Conservation (phyloP, 37 sponge, comb jelly and placozoan genomes). For the Halisarca cf. caerulea region DNA sequence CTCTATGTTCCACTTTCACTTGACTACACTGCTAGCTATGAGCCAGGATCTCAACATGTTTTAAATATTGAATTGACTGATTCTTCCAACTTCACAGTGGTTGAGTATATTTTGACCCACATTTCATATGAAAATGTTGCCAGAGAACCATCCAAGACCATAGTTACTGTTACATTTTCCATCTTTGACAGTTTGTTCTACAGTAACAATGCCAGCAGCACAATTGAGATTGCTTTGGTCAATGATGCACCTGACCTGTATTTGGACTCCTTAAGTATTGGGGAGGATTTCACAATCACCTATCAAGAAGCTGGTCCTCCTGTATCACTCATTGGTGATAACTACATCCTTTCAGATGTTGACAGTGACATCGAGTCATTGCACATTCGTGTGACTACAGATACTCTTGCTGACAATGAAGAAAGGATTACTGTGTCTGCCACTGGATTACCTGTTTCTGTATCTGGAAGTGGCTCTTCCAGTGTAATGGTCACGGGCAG, state of each 20-base stretch:
- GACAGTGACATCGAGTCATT: neutral
- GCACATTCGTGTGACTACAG: conserved; percentile 3
- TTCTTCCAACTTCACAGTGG: conserved; percentile 9
- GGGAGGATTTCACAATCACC: neutral
- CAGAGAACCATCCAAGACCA: neutral
- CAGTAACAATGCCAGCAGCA: conserved; percentile 34
- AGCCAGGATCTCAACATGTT: neutral
- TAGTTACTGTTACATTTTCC: conserved; percentile 2
- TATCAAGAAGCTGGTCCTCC: conserved; percentile 48
- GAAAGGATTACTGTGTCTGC: neutral
- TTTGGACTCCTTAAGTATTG: conserved; percentile 35
- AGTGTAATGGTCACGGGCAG: neutral
- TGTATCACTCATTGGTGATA: neutral
- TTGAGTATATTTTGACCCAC: conserved; percentile 28
- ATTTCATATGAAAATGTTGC: conserved; percentile 56
- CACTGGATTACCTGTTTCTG: neutral
- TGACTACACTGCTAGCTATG: neutral
- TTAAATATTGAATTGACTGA: conserved; percentile 12
- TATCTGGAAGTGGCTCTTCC: neutral
- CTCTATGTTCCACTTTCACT: conserved; percentile 20
- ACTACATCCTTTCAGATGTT: conserved; percentile 6
- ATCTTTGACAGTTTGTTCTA: conserved; percentile 50
- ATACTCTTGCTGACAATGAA: neutral
- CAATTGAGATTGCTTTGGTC: conserved; percentile 32
- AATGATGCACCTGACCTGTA: conserved; percentile 65